phyloP scores from a whole-genome alignment of 2,888 invertebrate species.

The Andrena chrysosceles region DNA sequence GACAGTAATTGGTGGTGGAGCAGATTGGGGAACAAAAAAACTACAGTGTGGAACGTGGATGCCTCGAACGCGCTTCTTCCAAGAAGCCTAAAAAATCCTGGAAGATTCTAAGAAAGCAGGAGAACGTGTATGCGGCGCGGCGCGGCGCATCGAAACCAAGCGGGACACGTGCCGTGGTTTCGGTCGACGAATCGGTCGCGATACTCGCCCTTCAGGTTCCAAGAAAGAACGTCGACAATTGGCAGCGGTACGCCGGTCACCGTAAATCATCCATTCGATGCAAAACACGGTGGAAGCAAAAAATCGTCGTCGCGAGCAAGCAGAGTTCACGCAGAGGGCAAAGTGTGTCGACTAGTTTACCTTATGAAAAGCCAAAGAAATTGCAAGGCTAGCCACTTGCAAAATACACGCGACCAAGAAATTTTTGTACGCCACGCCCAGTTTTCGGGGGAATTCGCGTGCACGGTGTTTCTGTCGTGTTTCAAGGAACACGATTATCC shows the following conservation, averaged over 20 bases:
- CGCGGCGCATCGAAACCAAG: neutral
- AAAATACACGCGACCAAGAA: neutral
- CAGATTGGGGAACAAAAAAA: too few relatives aligned
- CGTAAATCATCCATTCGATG: neutral
- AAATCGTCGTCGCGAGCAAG: neutral
- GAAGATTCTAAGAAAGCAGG: too few relatives aligned
- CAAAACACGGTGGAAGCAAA: neutral
- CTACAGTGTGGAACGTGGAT: too few relatives aligned
- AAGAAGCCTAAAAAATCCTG: neutral
- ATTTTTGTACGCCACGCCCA: constrained; percentile 58
- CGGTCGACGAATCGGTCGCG: neutral
- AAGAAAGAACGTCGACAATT: neutral
- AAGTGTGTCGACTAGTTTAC: too few relatives aligned
- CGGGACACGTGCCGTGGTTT: constrained; percentile 13
- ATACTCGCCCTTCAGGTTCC: neutral
- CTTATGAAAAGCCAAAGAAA: neutral
- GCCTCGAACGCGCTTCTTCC: neutral
- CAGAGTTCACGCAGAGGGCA: neutral
- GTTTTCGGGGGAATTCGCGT: neutral
- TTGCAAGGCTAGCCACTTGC: neutral
- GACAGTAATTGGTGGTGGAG: too few relatives aligned
- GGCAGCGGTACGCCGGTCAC: neutral
- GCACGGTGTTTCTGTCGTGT: neutral
- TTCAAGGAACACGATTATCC: neutral
- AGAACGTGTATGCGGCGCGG: neutral